Evolutionary conservation across 2,888 invertebrate species (phyloP).

Genomic region (Lumbricus terrestris): DNA sequence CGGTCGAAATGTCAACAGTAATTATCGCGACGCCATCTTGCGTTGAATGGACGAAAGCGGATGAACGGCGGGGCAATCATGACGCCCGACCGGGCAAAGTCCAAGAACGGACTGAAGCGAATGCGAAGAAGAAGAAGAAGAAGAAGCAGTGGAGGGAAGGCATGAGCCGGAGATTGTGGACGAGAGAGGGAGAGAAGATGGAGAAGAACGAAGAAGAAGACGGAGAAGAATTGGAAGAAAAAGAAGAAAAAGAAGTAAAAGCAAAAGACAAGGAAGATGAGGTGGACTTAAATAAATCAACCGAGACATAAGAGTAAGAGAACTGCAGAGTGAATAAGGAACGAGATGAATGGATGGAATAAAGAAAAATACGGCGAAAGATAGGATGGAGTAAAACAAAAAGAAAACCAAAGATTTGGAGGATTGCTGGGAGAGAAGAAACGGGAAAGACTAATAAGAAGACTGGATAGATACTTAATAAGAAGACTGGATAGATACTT

Average conservation of each 20-base stretch:
- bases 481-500: too few relatives aligned
- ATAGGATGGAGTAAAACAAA: too few relatives aligned
- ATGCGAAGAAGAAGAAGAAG: not conserved
- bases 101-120: not conserved
- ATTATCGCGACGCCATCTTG: not conserved
- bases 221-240: not conserved
- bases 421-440: not conserved
- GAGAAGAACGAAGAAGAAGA: not conserved
- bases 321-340: not conserved
- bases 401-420: not conserved
- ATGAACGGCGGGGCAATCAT: not conserved
- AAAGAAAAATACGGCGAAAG: not conserved
- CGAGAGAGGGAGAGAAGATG: not conserved
- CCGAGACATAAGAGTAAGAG: not conserved
- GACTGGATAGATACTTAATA: too few relatives aligned
- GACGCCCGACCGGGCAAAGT: not conserved
- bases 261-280: too few relatives aligned
- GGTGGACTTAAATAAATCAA: too few relatives aligned
- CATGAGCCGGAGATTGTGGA: not conserved
- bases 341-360: not conserved
- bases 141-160: not conserved
- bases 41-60: not conserved
- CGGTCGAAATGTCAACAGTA: constrained; percentile 3
- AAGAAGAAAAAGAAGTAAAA: too few relatives aligned
- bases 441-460: not conserved